Evolutionary conservation across 2,113 vertebrate genomes (phyloP).

Genomic region (Chunga burmeisteri): DNA sequence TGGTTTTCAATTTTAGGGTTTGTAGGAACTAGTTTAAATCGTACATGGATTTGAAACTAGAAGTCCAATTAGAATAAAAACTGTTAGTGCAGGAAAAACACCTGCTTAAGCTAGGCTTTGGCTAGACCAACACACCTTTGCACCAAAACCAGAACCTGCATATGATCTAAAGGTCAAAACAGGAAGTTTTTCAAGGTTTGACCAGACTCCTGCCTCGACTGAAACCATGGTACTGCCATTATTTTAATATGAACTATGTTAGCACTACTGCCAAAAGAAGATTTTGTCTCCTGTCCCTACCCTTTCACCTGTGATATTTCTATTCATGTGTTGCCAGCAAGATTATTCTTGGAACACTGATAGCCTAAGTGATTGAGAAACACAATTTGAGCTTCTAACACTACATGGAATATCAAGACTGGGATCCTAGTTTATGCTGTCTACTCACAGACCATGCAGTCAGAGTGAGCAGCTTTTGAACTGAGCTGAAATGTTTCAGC

Average conservation of each 20-base stretch:
- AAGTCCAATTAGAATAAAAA: background rate
- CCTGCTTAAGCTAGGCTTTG: background rate
- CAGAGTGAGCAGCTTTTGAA: background rate
- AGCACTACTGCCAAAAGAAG: background rate
- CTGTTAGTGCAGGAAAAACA: background rate
- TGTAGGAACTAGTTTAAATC: background rate
- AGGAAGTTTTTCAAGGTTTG: background rate
- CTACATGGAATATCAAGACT: background rate
- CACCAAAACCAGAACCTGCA: background rate
- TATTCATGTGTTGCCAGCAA: background rate
- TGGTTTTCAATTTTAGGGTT: background rate
- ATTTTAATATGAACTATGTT: background rate
- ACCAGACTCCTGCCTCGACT: background rate
- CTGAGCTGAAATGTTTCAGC: background rate
- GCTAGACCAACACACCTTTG: background rate
- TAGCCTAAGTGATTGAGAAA: background rate
- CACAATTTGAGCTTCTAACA: background rate
- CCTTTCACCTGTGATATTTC: background rate
- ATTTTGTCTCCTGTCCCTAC: background rate
- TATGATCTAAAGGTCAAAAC: background rate
- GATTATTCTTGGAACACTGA: background rate
- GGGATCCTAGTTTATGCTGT: background rate
- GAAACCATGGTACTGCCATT: background rate
- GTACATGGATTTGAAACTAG: background rate
- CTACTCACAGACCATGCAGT: background rate